Conservation (phyloP, 2,113 vertebrate genomes). For the Hipposideros armiger region DNA sequence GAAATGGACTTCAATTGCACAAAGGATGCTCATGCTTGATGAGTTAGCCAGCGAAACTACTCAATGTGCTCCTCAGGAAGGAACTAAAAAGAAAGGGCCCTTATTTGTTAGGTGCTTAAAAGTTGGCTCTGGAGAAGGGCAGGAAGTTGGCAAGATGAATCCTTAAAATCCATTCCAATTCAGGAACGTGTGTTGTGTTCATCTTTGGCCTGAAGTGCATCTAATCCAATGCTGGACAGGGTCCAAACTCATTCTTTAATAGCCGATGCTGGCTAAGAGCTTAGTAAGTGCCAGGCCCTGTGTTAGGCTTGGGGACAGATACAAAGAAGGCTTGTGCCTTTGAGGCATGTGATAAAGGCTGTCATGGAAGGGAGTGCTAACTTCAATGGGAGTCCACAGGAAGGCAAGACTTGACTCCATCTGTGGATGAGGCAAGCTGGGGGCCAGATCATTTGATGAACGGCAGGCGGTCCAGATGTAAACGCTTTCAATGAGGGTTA, state of each 20-base stretch:
- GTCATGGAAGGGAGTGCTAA: not conserved
- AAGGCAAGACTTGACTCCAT: not conserved
- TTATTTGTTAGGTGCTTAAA: slow-evolving; percentile 58
- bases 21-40: slow-evolving; percentile 6
- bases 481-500: not conserved
- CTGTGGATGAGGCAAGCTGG: not conserved
- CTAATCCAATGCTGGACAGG: slow-evolving; percentile 25
- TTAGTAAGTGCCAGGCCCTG: not conserved
- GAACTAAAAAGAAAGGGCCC: slow-evolving; percentile 45
- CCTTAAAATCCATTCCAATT: slow-evolving; percentile 41
- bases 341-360: not conserved
- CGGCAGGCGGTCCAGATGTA: not conserved
- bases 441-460: not conserved
- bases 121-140: slow-evolving; percentile 50
- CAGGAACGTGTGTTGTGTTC: not conserved
- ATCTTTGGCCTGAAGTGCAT: slow-evolving; percentile 31
- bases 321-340: slow-evolving; percentile 16
- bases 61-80: not conserved
- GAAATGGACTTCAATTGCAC: not conserved
- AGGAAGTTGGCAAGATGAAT: slow-evolving; percentile 60
- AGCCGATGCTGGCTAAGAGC: slow-evolving; percentile 20
- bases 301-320: slow-evolving; percentile 16
- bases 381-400: not conserved
- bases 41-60: not conserved
- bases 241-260: slow-evolving; percentile 58